Base-by-base conservation (phyloP, 2,888 invertebrate genomes). In the Acheta domesticus region DNA sequence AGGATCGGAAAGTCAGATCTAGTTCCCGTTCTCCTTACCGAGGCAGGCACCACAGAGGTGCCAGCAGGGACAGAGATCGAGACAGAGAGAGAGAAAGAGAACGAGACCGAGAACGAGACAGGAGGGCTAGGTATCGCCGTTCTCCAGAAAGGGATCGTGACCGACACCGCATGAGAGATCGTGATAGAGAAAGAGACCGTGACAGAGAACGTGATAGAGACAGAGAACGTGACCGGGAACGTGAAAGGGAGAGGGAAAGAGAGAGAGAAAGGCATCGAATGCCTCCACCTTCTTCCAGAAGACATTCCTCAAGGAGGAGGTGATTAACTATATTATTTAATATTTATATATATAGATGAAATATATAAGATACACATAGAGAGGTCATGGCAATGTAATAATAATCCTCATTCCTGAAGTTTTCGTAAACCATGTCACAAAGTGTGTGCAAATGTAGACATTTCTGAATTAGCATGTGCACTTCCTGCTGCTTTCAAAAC, bases 261-360 rank as follows among this genome's bases (percentile, higher is more conserved):
- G 87, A 87, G n/a, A 84, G 87, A 23, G 87, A 87, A 81, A 85
- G 88, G 12, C 86, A 86, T 48, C 85, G 85, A 74, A 87, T 87
- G 87, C 85, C 87, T 82, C 87, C 87, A 80, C 87, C 87, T 77
- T 86, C 87, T 21, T 84, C 85, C 3, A 85, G 87, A 62, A 84
- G 86, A 83, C 85, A 85, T 50, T 86, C 85, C 12, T 85, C 84
- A 77, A 85, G 87, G 79, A 85, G 87, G 84, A 86, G 86, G 87
- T 87, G 83, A 75, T 19, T n/a, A 19, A 79, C 16, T 76, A 75
- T 81, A 74, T 78, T 75, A 76, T 77, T 48, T 48, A 20, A 19
- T 12, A 16, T 62, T 19, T 62, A 19, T 62, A 16, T 62, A 36
- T 5, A 36, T 36, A 36, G 8, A 36, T 36, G 11, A 36, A 36